Conservation (phyloP, 2,797 vertebrate genomes). For the Myotis daubentonii region DNA sequence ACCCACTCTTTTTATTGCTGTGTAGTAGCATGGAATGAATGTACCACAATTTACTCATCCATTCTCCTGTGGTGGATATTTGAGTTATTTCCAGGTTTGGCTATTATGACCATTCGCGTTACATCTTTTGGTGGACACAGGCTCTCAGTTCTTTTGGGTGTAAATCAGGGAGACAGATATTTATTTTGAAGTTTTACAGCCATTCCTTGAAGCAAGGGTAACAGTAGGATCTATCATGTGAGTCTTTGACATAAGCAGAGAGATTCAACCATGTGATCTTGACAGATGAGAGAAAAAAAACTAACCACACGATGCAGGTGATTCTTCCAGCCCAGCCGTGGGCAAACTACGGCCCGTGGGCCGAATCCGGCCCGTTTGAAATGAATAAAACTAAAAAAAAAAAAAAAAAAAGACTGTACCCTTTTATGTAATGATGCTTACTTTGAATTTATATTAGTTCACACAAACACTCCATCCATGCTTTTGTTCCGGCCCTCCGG, state of each 20-base stretch:
- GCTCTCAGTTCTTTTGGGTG: background rate
- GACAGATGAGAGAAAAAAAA: background rate
- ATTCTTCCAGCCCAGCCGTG: background rate
- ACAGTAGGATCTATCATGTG: background rate
- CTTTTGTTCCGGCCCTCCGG: too few species aligned
- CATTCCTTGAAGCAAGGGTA: background rate
- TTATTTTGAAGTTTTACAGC: background rate
- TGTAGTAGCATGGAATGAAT: rapidly evolving
- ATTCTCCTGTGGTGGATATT: background rate
- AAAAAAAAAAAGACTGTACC: too few species aligned
- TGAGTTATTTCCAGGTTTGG: background rate
- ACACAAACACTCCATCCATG: too few species aligned
- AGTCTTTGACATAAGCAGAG: background rate
- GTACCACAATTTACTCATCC: rapidly evolving
- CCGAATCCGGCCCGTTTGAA: too few species aligned
- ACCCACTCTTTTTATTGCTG: background rate
- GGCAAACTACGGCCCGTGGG: too few species aligned
- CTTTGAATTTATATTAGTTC: too few species aligned
- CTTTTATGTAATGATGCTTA: too few species aligned
- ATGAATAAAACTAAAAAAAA: too few species aligned
- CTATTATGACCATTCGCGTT: background rate
- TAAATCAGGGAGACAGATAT: background rate
- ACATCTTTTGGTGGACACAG: background rate
- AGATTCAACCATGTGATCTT: background rate
- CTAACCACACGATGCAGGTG: too few species aligned